Percentiles rank a stretch among this genome's conserved stretches.
Evolutionary conservation across 2,113 vertebrate genomes (phyloP).

Genomic region (Bubalus kerabau): DNA sequence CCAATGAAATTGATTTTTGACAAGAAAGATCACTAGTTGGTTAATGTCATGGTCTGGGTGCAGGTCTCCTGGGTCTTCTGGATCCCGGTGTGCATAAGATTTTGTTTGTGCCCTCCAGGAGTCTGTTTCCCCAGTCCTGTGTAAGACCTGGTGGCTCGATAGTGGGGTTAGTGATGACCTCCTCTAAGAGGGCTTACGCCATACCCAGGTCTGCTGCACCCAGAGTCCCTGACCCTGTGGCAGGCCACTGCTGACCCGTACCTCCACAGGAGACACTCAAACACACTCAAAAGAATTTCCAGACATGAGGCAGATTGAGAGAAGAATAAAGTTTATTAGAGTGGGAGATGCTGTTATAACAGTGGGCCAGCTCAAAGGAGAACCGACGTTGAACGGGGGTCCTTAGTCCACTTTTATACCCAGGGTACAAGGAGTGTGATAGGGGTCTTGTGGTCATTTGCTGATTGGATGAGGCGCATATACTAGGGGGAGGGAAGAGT

Average conservation of each 20-base stretch:
- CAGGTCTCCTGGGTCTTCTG: no score
- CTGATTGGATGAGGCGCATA: not conserved
- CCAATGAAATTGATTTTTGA: not conserved
- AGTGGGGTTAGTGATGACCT: not conserved
- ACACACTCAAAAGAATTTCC: not conserved
- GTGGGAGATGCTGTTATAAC: not conserved
- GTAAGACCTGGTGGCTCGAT: not conserved
- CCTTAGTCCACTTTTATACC: not conserved
- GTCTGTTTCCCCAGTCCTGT: not conserved
- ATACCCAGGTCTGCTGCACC: no score
- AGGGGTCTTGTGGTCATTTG: not conserved
- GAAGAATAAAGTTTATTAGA: not conserved
- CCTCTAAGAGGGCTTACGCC: not conserved
- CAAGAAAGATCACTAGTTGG: not conserved
- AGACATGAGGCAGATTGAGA: not conserved
- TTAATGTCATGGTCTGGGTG: not conserved
- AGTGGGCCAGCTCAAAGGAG: not conserved
- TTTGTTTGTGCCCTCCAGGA: not conserved
- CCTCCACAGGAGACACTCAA: no score
- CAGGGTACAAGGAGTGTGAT: not conserved
- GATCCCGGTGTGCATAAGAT: not conserved
- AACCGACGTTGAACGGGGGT: fast-evolving
- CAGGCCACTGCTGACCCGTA: no score
- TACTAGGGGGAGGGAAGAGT: not conserved
- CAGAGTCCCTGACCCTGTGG: no score